These are phyloP conservation scores for Drosophila sp. DNA, from an alignment of 1,140 invertebrate genomes.

Conservation along the genomic window DNA sequence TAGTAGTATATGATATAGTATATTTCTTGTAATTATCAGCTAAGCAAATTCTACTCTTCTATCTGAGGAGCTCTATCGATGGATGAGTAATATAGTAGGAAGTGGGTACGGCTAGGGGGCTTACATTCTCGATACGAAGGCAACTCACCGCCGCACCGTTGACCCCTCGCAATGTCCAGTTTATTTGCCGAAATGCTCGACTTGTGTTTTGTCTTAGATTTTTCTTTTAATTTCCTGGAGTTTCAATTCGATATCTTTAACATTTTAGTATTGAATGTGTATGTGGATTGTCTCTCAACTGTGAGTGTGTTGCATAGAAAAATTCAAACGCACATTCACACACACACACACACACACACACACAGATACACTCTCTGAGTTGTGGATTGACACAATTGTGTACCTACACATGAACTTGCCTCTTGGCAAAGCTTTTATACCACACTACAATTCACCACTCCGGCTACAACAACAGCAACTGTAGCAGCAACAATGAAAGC, in stretches of 20 bases:
- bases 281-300: slow-evolving; percentile 12
- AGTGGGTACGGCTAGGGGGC: not conserved
- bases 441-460: slow-evolving; percentile 45
- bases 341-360: slow-evolving; percentile 7
- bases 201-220: not conserved
- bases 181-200: slow-evolving; percentile 38
- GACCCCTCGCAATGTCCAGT: slow-evolving; percentile 57
- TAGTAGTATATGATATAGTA: too few species aligned
- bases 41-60: not conserved
- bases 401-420: slow-evolving; percentile 71
- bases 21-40: not conserved
- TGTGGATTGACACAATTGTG: slow-evolving; percentile 59
- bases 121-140: slow-evolving; percentile 19
- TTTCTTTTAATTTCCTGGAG: slow-evolving; percentile 5
- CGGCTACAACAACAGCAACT: slow-evolving; percentile 36
- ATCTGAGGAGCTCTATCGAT: not conserved
- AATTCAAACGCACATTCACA: slow-evolving; percentile 21
- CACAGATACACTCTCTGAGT: slow-evolving; percentile 9
- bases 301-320: slow-evolving; percentile 46
- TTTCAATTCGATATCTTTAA: slow-evolving; percentile 14
- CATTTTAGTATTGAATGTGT: slow-evolving; percentile 10
- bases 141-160: slow-evolving; percentile 60
- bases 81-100: not conserved
- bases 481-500: slow-evolving; percentile 51
- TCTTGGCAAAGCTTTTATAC: slow-evolving; percentile 59